Evolutionary conservation across 2,888 invertebrate species (phyloP).

Genomic region (Cinara cedri): DNA sequence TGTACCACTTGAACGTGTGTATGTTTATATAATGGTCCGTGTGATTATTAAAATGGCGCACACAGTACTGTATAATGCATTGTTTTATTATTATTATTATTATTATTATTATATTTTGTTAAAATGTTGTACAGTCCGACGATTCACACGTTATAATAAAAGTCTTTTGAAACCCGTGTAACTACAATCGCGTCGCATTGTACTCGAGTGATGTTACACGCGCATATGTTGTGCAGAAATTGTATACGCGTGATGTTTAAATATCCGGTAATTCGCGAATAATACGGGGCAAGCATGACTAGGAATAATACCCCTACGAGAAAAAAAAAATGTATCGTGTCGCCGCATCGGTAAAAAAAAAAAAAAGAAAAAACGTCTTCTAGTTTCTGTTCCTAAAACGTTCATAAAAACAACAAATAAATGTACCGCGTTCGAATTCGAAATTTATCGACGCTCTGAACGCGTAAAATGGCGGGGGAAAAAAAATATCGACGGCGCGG

Average conservation of each 20-base stretch:
- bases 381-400: slow-evolving; percentile 50
- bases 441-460: too few relatives aligned
- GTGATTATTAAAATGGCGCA: background rate
- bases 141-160: slow-evolving; percentile 31
- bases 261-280: background rate
- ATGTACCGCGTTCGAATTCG: too few relatives aligned
- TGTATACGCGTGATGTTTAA: background rate
- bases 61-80: too few relatives aligned
- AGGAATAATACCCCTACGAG: background rate
- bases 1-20: slow-evolving; percentile 22
- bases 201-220: too few relatives aligned
- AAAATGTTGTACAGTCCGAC: slow-evolving; percentile 11
- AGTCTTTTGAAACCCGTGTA: slow-evolving; percentile 16
- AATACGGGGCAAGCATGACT: too few relatives aligned
- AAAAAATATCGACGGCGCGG: too few relatives aligned
- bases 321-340: slow-evolving; percentile 31
- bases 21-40: background rate
- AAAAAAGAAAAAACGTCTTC: slow-evolving; percentile 28
- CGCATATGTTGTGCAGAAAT: slow-evolving; percentile 31
- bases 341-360: too few relatives aligned
- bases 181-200: background rate
- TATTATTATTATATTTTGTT: background rate
- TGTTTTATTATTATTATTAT: background rate
- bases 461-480: too few relatives aligned
- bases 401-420: too few relatives aligned